A percentile compares a stretch with the other conserved stretches of the same genome.
phyloP scores from a whole-genome alignment of 2,113 vertebrate species.

The Silurus meridionalis region DNA sequence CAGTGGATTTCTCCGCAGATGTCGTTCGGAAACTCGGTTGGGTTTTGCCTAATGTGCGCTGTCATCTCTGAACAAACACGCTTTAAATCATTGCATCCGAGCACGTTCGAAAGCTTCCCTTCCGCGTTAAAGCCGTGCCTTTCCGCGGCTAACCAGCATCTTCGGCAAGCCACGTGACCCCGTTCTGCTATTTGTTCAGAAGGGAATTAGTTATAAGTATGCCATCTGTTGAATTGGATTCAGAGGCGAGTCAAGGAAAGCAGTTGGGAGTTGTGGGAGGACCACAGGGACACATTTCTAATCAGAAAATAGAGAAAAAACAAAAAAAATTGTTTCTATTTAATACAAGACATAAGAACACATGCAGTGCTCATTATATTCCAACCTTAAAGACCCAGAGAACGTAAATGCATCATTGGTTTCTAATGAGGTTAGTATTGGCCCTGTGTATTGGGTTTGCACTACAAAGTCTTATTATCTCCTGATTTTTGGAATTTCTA shows the following conservation, averaged over 20 bases:
- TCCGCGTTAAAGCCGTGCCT: slow-evolving; percentile 10
- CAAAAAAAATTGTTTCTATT: not conserved
- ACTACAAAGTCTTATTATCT: not conserved
- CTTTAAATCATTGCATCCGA: not conserved
- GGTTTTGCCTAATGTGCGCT: slow-evolving; percentile 10
- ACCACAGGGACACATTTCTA: not conserved
- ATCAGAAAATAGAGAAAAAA: not conserved
- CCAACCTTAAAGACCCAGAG: not conserved
- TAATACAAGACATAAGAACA: not conserved
- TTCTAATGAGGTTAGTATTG: slow-evolving; percentile 4
- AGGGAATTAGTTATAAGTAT: slow-evolving; percentile 32
- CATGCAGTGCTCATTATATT: not conserved
- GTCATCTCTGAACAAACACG: slow-evolving; percentile 6
- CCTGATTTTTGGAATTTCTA: not conserved
- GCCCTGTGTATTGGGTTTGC: not conserved
- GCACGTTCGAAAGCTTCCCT: slow-evolving; percentile 3
- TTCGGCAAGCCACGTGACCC: slow-evolving; percentile 11
- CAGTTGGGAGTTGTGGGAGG: slow-evolving; percentile 32
- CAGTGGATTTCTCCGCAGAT: not conserved
- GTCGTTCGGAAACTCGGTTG: slow-evolving; percentile 3
- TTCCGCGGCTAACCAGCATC: not conserved
- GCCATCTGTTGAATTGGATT: slow-evolving; percentile 27
- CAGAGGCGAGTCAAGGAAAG: not conserved
- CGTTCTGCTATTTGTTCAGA: not conserved
- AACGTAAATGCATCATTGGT: not conserved